These are phyloP conservation scores for Bombus polaris DNA, from an alignment of 1,140 invertebrate species.

Conservation along the genomic window DNA sequence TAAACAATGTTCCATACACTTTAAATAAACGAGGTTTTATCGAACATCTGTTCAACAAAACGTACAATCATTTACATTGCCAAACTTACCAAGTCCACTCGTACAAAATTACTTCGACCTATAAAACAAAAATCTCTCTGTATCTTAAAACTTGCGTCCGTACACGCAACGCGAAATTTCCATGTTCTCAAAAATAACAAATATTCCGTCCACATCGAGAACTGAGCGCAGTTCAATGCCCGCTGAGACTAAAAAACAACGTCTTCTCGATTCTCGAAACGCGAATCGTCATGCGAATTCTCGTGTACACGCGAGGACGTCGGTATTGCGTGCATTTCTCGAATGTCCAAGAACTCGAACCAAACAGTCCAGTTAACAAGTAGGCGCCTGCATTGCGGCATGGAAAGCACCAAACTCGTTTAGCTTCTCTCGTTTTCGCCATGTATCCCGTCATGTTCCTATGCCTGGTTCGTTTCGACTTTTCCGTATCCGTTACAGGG, in stretches of 20 bases:
- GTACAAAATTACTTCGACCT: no score
- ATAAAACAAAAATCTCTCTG: no score
- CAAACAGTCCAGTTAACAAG: neutral
- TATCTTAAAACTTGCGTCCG: no score
- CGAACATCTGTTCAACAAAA: no score
- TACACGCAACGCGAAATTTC: neutral
- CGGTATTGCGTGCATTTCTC: slow-evolving; percentile 2
- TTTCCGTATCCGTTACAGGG: neutral
- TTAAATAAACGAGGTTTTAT: no score
- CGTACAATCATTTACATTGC: no score
- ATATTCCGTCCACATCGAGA: neutral
- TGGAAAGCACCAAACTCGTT: neutral
- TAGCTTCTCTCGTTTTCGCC: neutral
- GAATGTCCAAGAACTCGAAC: neutral
- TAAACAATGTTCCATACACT: no score
- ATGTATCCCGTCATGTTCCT: neutral
- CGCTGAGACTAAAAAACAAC: neutral
- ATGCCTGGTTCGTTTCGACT: neutral
- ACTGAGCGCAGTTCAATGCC: neutral
- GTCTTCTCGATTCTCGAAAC: neutral
- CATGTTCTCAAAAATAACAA: neutral
- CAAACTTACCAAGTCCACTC: no score
- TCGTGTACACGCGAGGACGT: slow-evolving; percentile 25
- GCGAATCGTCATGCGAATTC: slow-evolving; percentile 18
- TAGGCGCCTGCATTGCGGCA: slow-evolving; percentile 38